These are phyloP conservation scores for Dexiosoma caninum DNA, from an alignment of 2,888 invertebrate genomes.

Conservation along the genomic window DNA sequence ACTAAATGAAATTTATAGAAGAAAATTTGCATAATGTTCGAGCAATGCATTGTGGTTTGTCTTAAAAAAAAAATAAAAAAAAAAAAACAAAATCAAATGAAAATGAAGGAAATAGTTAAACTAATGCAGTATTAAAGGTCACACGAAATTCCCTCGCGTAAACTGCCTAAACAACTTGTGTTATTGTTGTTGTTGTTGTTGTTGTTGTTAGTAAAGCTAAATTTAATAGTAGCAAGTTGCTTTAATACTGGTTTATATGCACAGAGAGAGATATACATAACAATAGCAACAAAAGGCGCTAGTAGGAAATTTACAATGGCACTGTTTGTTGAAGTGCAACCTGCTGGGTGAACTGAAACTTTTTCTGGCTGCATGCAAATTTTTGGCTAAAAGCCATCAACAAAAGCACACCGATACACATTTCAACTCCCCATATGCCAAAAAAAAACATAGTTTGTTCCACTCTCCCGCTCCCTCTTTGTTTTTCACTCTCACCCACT, in stretches of 20 bases:
- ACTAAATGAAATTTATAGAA: not conserved
- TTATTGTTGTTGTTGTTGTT: too few relatives aligned
- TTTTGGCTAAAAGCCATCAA: constrained; percentile 50
- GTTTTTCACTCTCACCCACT: not conserved
- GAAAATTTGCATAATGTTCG: not conserved
- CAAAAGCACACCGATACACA: not conserved
- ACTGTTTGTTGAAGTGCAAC: constrained; percentile 6
- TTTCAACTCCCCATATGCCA: not conserved
- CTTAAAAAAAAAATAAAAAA: constrained; percentile 22
- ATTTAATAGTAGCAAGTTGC: not conserved
- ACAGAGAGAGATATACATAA: not conserved
- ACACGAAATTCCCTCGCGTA: not conserved
- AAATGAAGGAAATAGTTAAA: not conserved
- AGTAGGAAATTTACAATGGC: not conserved
- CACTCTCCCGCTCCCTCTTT: not conserved
- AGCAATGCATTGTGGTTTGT: not conserved
- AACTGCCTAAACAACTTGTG: not conserved
- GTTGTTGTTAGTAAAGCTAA: not conserved
- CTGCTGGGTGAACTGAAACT: not conserved
- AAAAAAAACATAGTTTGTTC: not conserved
- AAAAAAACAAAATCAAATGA: not conserved
- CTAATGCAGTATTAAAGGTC: constrained; percentile 30
- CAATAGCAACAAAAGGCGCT: not conserved
- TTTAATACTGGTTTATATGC: not conserved
- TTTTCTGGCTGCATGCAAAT: not conserved